Base-by-base conservation (phyloP, 1,140 invertebrate species). In the Dolichoris vasculosae region DNA sequence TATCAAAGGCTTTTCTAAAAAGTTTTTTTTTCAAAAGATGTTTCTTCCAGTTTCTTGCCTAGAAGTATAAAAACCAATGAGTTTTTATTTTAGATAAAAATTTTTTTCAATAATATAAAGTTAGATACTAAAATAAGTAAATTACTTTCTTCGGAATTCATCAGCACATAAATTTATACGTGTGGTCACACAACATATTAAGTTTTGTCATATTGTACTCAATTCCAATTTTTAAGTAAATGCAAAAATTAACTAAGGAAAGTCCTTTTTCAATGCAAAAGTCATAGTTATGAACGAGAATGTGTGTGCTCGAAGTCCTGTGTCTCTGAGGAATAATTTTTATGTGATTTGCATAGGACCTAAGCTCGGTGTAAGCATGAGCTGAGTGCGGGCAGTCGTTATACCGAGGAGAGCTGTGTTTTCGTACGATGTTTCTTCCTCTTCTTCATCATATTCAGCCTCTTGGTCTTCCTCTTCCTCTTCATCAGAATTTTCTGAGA, bases 381-480 rank as follows among this genome's bases (percentile, higher is more conserved):
- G 88, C 75, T 90, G 89, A 77, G 90, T 89, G 59, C 88, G 88
- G 48, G 88, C 85, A 32, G 85, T 86, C n/a, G 73, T 1, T 43
- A 73, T 55, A 63, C 89, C 88, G 17, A 92, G 88, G 46, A 92
- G 82, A 0, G 90, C 90, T 32, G 88, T 90, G 81, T 90, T 90
- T 78, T 92, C 91, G 86, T 89, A 89, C n/a, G 88, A 91, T 17
- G 90, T 90, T 26, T 90, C 90, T 75, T 91, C 90, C 40, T 89
- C 89, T 30, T 91, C 91, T 64, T 90, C 89, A 63, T 90, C 90
- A 78, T 88, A 88, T 30, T 86, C 85, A n/a, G 63, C 40, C 48
- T 86, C 85, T 11, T 9, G 43, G 0, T 76, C 71, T 43, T 82
- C 79, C 8, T 82, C 67, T 9, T 32, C 69, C 30, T 77, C 71